Evolutionary conservation across 2,888 invertebrate genomes (phyloP).

Genomic region (Pachymerium ferrugineum): DNA sequence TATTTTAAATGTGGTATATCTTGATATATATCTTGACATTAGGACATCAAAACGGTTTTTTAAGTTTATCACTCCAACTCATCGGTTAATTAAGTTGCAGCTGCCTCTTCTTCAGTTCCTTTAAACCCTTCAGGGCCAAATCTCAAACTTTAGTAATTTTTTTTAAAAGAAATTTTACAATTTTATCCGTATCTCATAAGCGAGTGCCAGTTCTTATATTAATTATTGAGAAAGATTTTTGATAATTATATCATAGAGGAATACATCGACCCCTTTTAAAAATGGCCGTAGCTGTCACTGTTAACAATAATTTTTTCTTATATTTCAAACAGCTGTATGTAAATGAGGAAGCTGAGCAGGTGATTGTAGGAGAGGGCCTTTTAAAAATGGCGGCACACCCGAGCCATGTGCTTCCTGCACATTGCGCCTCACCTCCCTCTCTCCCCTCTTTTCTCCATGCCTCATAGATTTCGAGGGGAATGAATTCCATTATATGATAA

Average conservation of each 20-base stretch:
- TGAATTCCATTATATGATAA: constrained; percentile 18
- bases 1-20: too few relatives aligned
- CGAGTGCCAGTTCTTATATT: too few relatives aligned
- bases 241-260: background rate
- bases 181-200: too few relatives aligned
- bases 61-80: background rate
- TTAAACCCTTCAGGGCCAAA: background rate
- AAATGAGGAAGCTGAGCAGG: constrained; percentile 29
- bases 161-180: too few relatives aligned
- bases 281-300: constrained; percentile 27
- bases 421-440: background rate
- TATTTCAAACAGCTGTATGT: constrained; percentile 14
- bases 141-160: too few relatives aligned
- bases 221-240: too few relatives aligned
- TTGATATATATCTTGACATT: background rate
- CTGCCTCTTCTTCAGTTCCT: background rate
- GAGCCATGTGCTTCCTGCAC: constrained; percentile 28
- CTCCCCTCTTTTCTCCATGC: background rate
- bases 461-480: constrained; percentile 18
- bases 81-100: background rate
- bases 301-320: background rate
- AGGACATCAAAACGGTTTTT: background rate
- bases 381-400: constrained; percentile 31
- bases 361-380: constrained; percentile 8
- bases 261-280: constrained; percentile 15